Evolutionary conservation across 2,888 invertebrate species (phyloP).

Genomic region (Danaus chrysippus): DNA sequence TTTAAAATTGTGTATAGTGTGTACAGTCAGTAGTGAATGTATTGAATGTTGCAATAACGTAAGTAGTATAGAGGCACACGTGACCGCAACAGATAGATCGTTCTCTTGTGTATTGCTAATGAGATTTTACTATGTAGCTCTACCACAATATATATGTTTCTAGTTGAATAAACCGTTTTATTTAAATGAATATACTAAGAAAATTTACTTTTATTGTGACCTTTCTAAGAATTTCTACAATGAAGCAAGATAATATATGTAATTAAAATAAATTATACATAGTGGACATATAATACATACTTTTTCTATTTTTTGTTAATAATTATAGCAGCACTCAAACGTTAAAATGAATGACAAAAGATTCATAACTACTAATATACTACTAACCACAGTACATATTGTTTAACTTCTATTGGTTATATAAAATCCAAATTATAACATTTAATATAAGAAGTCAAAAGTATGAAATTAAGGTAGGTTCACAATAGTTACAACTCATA

Average conservation of each 20-base stretch:
- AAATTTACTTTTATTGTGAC: too few relatives aligned
- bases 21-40: constrained; percentile 21
- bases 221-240: too few relatives aligned
- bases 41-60: constrained; percentile 28
- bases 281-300: too few relatives aligned
- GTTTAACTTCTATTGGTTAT: too few relatives aligned
- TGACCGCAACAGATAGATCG: constrained; percentile 57
- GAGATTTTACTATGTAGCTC: constrained; percentile 31
- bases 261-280: too few relatives aligned
- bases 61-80: constrained; percentile 46
- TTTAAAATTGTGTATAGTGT: constrained; percentile 23
- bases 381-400: constrained; percentile 25
- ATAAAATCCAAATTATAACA: too few relatives aligned
- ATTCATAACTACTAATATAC: constrained; percentile 20
- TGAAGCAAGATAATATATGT: too few relatives aligned
- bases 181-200: too few relatives aligned
- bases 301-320: neutral
- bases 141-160: constrained; percentile 2
- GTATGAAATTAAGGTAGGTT: neutral
- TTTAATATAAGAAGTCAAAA: neutral
- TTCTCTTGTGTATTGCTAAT: constrained; percentile 48
- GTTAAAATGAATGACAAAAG: constrained; percentile 34
- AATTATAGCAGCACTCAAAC: constrained; percentile 32
- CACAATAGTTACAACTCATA: constrained; percentile 3
- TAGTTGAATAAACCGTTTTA: neutral